phyloP scores from a whole-genome alignment of 2,797 vertebrate genomes.

The Dipus sagitta region DNA sequence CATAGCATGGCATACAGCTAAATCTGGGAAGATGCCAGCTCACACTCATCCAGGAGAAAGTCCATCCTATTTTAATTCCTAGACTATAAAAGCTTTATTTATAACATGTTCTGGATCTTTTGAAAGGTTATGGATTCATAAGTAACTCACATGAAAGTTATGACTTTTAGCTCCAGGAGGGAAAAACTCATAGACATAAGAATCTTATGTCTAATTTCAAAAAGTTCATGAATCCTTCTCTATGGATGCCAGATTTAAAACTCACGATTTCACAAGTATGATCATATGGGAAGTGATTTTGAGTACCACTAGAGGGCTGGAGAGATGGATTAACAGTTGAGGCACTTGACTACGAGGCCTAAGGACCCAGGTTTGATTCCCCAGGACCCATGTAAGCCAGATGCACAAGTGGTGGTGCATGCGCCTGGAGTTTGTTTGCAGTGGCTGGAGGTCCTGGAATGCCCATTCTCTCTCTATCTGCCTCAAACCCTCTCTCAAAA shows the following conservation, averaged over 20 bases:
- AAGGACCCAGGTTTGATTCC: too few relatives aligned
- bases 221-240: background rate
- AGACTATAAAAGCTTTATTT: slow-evolving; percentile 5
- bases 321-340: too few relatives aligned
- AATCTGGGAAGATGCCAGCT: background rate
- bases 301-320: background rate
- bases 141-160: background rate
- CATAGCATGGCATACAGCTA: rapidly evolving
- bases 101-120: background rate
- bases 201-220: background rate
- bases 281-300: background rate
- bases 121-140: background rate
- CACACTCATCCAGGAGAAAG: background rate
- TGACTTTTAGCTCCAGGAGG: background rate
- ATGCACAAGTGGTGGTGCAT: too few relatives aligned
- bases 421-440: too few relatives aligned
- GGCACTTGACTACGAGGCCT: too few relatives aligned
- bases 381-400: too few relatives aligned
- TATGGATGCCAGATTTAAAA: background rate
- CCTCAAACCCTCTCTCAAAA: too few relatives aligned
- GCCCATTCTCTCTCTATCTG: too few relatives aligned
- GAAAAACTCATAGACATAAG: background rate
- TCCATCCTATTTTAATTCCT: background rate
- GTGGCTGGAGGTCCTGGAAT: too few relatives aligned
- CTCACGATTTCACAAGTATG: background rate